Evolutionary conservation across 2,888 invertebrate genomes (phyloP).

Genomic region (Zonitis immaculata): DNA sequence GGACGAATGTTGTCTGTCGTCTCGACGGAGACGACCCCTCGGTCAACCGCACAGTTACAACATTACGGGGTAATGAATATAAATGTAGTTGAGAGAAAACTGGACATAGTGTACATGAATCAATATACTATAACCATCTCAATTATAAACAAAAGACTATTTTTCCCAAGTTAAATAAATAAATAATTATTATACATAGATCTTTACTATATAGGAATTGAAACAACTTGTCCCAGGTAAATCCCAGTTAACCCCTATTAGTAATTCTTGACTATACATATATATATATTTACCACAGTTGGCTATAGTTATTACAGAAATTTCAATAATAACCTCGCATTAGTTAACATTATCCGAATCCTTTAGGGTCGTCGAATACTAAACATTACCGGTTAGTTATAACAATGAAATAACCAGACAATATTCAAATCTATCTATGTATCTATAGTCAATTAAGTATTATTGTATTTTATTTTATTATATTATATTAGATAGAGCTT

Average conservation of each 20-base stretch:
- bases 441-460: too few species aligned
- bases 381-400: constrained; percentile 16
- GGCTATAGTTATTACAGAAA: constrained; percentile 10
- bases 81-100: constrained; percentile 38
- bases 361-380: constrained; percentile 17
- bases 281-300: too few species aligned
- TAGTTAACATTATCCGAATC: constrained; percentile 22
- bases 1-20: constrained; percentile 5
- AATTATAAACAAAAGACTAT: too few species aligned
- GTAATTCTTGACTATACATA: neutral
- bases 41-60: constrained; percentile 45
- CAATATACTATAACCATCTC: constrained; percentile 11
- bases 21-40: constrained; percentile 31
- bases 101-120: constrained; percentile 18
- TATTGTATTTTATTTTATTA: too few species aligned
- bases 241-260: neutral
- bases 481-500: too few species aligned
- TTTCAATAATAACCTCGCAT: constrained; percentile 20
- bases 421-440: neutral
- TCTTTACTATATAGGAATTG: neutral
- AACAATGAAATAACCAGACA: constrained; percentile 17
- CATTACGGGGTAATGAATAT: constrained; percentile 43
- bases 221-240: neutral
- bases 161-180: too few species aligned
- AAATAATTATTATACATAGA: too few species aligned